Base-by-base conservation (phyloP, 1,140 invertebrate genomes). In the Mesaphorura yosii region DNA sequence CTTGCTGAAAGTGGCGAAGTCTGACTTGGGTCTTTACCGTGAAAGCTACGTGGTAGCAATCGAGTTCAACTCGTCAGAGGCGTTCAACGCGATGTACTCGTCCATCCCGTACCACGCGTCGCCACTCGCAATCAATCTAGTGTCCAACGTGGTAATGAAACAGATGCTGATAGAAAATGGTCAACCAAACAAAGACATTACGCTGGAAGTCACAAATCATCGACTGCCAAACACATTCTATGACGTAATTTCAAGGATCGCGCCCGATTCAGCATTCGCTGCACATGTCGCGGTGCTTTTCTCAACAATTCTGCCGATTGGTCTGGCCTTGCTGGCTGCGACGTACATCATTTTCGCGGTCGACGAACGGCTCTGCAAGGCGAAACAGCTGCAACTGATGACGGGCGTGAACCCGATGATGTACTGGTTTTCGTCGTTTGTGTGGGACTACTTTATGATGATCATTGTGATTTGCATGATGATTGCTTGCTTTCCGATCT, bases 331-430 rank as follows among this genome's bases (percentile, higher is more conserved):
- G 59, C 78, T 88, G 1, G 80, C 81, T 1, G 76, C 84, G 1
- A 83, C 83, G 58, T 82, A 84, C 60, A 74, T 85, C 1, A 66
- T 88, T 1, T 86, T 85, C 62, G 76, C 81, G 2, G 70, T 81
- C 3, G 72, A 75, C 59, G 80, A 81, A 71, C 64, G 70, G 6
- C 64, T 68, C 0, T 72, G 70, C 53, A 69, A 3, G 51, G 74
- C 74, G 23, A 82, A 82, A 63, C 80, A 82, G 53, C 66, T 83
- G 12, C 80, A 83, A 67, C 74, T 82, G 64, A 82, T 88, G n/a
- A 83, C 83, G 39, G 86, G 86, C 2, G 80, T 83, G 0, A 76
- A 80, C 38, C 75, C 81, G 0, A 69, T 75, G n/a, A 76, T 76
- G 1, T 82, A 82, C 67, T 88, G 85, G 86, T 42, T 75, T 1